Evolutionary conservation across 2,888 invertebrate genomes (phyloP).

Genomic region (Pomacea canaliculata): DNA sequence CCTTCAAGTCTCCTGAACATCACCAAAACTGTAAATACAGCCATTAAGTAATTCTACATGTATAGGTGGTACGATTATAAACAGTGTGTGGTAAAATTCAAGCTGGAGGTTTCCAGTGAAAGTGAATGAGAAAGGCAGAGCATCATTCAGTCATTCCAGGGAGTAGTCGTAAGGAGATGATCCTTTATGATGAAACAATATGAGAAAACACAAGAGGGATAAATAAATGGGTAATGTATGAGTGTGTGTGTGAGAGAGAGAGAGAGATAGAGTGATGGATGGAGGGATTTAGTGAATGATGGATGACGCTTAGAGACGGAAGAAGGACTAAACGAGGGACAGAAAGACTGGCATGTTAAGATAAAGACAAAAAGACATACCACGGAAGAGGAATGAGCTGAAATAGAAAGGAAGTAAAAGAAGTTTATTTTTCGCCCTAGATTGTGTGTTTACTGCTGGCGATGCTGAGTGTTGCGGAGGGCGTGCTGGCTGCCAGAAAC

Average conservation of each 20-base stretch:
- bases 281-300: no score
- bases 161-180: no score
- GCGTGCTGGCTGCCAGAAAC: not conserved
- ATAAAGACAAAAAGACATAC: not conserved
- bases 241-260: no score
- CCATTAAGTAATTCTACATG: not conserved
- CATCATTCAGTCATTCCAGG: no score
- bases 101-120: not conserved
- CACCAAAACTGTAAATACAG: conserved; percentile 27
- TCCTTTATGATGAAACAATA: no score
- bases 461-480: not conserved
- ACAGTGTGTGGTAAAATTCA: not conserved
- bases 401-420: not conserved
- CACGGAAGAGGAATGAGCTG: not conserved
- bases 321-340: no score
- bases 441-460: not conserved
- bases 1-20: conserved; percentile 29
- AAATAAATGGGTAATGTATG: no score
- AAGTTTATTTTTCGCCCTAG: not conserved
- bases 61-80: not conserved
- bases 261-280: no score
- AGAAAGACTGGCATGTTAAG: no score
- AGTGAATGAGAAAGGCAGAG: not conserved
- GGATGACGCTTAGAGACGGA: no score
- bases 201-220: no score